Evolutionary conservation across 2,888 invertebrate species (phyloP).

Genomic region (Agriopis marginaria): DNA sequence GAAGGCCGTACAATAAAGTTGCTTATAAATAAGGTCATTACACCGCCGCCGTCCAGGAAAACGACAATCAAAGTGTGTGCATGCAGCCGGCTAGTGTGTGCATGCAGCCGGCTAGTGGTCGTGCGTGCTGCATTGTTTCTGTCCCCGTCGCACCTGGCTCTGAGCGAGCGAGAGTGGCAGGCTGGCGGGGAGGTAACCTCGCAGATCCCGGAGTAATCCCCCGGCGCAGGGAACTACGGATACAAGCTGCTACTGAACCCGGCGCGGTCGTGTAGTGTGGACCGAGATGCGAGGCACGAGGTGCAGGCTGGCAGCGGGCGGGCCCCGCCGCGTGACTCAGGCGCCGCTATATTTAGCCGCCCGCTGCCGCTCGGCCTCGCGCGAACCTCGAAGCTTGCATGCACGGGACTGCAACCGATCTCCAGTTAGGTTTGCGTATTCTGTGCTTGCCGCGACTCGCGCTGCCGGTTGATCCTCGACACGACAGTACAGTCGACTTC

Average conservation of each 20-base stretch:
- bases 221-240: too few species aligned
- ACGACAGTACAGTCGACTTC: too few species aligned
- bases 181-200: too few species aligned
- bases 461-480: too few species aligned
- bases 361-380: background rate
- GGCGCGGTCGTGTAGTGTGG: background rate
- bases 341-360: conserved; percentile 36
- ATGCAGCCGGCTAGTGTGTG: background rate
- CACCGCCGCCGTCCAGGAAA: conserved; percentile 3
- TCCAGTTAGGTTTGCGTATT: background rate
- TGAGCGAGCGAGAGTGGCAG: too few species aligned
- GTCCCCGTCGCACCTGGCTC: too few species aligned
- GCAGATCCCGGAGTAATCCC: too few species aligned
- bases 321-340: conserved; percentile 4
- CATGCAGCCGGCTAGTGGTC: background rate
- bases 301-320: conserved; percentile 2
- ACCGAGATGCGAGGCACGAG: background rate
- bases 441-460: too few species aligned
- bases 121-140: too few species aligned
- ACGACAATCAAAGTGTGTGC: conserved; percentile 4
- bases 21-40: too few species aligned
- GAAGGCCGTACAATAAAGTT: too few species aligned
- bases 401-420: background rate
- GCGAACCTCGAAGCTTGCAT: background rate
- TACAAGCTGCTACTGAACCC: background rate